These are phyloP conservation scores for Oxyteleia sp. DNA, from an alignment of 2,888 invertebrate genomes.

Conservation along the genomic window DNA sequence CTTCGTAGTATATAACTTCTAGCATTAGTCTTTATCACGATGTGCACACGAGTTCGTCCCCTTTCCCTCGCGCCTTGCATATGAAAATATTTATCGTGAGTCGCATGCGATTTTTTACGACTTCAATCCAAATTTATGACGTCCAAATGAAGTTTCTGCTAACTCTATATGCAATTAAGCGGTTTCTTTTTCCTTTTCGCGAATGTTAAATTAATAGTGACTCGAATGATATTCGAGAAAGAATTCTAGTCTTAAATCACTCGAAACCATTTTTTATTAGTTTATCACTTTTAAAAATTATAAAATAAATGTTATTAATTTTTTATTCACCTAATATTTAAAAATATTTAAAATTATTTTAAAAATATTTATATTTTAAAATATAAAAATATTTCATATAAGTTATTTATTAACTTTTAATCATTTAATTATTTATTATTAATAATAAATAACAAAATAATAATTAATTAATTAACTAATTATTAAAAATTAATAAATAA, in stretches of 20 bases:
- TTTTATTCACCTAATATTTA: too few relatives aligned
- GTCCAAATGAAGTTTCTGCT: conserved; percentile 55
- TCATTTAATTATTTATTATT: too few relatives aligned
- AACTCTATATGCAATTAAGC: conserved; percentile 52
- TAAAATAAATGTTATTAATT: too few relatives aligned
- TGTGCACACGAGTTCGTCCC: conserved; percentile 43
- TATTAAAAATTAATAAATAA: too few relatives aligned
- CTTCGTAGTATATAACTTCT: conserved; percentile 56
- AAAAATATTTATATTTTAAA: too few relatives aligned
- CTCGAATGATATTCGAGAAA: neutral
- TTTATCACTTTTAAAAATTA: too few relatives aligned
- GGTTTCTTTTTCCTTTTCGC: conserved; percentile 36
- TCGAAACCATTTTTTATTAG: neutral
- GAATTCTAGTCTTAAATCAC: neutral
- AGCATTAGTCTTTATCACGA: conserved; percentile 39
- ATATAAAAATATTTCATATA: too few relatives aligned
- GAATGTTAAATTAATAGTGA: conserved; percentile 16
- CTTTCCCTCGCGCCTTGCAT: conserved; percentile 63
- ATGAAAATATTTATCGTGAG: conserved; percentile 69
- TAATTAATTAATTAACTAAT: too few relatives aligned
- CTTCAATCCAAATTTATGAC: conserved; percentile 64
- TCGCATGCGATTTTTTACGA: conserved; percentile 61
- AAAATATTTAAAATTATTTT: too few relatives aligned
- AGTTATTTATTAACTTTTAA: too few relatives aligned
- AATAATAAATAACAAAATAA: too few relatives aligned